Evolutionary conservation across 2,888 invertebrate species (phyloP), one percentile per base, ranked within the genome.

Genomic region (Heterodera filipjevi): DNA sequence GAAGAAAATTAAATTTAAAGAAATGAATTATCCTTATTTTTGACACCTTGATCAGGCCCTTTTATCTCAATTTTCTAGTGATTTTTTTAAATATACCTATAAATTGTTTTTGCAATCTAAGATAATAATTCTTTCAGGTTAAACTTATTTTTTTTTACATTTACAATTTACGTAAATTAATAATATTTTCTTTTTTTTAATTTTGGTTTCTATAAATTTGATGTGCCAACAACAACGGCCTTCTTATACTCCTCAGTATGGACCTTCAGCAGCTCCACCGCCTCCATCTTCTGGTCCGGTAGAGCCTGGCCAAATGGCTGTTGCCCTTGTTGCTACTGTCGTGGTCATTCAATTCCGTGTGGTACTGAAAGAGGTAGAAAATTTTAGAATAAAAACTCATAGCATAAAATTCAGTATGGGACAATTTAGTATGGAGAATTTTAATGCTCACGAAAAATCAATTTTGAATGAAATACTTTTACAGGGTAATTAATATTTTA

Each of bases 221-320:
- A 75, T 75, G 75, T 75, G 75, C 22, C 75, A 74, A 53, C 74
- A 44, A 14, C 74, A 53, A 30, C 30, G 46, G 6, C 64, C 75
- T 1, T 44, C 46, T 30, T 66, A 53, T 46, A 22, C 75, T 22
- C 44, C 27, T 30, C 66, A 75, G 39, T 44, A 32, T 64, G 66
- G 75, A 33, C 75, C 66, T 33, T 53, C 30, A 30, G 30, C 46
- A 5, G 33, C 33, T 44, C 75, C 46, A 44, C 73, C 35, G 27
- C 73, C 19, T 22, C 66, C 32, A 33, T 35, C 35, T 12, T 22
- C 68, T 32, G 68, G 35, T 8, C 35, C 68, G 19, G 68, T 68
- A 32, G 68, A 68, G 33, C 68, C 68, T 32, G 35, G 33, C 35
- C 35, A 32, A 33, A 68, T 68, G 68, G 68, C 68, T 32, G 68